Conservation (phyloP, 1,140 invertebrate genomes). For the Cryptotermes secundus region DNA sequence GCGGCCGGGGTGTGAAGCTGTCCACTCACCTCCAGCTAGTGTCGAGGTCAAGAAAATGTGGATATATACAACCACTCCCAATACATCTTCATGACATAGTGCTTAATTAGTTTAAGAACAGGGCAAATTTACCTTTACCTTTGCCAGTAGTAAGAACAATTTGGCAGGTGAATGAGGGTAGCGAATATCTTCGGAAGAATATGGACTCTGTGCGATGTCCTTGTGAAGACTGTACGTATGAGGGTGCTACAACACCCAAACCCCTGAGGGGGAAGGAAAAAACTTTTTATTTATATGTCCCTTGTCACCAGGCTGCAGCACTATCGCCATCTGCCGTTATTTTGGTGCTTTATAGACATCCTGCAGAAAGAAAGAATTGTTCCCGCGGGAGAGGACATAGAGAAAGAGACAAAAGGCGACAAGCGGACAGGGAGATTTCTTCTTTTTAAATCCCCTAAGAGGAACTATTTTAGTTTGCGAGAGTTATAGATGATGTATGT, state of each 20-base stretch:
- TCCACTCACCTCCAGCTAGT: no score
- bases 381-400: neutral
- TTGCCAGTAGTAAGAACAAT: no score
- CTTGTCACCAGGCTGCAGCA: neutral
- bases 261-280: neutral
- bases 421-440: neutral
- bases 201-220: neutral
- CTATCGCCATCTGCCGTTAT: neutral
- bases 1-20: no score
- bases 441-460: neutral
- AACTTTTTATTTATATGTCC: neutral
- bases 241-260: neutral
- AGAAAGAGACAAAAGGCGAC: slow-evolving; percentile 12
- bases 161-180: no score
- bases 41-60: no score
- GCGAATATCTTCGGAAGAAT: no score
- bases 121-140: no score
- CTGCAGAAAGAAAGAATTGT: neutral
- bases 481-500: neutral
- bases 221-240: neutral
- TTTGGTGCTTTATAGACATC: neutral
- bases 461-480: neutral
- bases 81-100: no score
- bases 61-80: no score
- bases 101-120: no score